Percentiles rank a stretch among this genome's conserved stretches.
phyloP scores from a whole-genome alignment of 2,113 vertebrate genomes.

The Enhydra lutris region DNA sequence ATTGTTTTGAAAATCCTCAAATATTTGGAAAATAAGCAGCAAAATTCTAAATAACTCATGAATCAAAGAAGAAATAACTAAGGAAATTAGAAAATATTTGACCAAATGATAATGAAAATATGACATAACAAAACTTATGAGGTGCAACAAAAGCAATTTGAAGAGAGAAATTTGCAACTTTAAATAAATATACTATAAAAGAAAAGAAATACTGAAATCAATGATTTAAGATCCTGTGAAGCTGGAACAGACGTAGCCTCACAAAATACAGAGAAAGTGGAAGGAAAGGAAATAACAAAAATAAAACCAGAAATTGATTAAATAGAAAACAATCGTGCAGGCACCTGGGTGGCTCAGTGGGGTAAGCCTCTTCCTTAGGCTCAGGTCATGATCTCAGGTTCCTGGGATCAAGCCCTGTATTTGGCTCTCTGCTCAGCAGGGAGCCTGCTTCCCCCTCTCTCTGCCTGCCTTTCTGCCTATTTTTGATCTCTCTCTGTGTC shows the following conservation, averaged over 20 bases:
- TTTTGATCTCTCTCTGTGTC: too few species aligned
- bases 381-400: too few species aligned
- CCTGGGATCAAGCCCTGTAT: too few species aligned
- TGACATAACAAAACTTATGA: background rate
- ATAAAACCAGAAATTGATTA: background rate
- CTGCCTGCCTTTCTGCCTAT: too few species aligned
- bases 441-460: too few species aligned
- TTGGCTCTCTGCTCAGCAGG: too few species aligned
- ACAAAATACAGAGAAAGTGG: background rate
- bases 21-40: background rate
- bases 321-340: background rate
- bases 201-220: background rate
- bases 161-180: background rate
- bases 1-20: background rate
- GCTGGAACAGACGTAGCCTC: background rate
- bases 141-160: background rate
- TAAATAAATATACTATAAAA: background rate
- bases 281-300: background rate
- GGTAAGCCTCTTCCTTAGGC: too few species aligned
- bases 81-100: background rate
- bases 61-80: background rate
- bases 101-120: background rate
- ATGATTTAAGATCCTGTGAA: background rate
- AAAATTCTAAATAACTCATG: background rate
- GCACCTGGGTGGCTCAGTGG: too few species aligned